These are phyloP conservation scores for Megaceryle torquata DNA, from an alignment of 2,113 vertebrate genomes.

Conservation along the genomic window DNA sequence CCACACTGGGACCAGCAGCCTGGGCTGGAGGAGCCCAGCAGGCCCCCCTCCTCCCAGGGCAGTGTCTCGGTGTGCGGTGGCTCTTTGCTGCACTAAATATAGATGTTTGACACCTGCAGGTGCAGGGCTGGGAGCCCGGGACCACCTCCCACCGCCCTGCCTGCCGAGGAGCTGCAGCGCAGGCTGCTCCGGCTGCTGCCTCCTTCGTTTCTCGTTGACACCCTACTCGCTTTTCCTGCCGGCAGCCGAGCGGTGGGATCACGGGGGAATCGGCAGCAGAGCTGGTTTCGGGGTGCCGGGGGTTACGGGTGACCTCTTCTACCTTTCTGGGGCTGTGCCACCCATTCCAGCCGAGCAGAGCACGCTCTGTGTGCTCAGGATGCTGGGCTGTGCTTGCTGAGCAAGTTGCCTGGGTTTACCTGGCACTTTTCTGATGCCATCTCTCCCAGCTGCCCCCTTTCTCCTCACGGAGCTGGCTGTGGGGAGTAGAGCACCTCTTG, in stretches of 20 bases:
- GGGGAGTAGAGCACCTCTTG: not conserved
- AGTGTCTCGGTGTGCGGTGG: not conserved
- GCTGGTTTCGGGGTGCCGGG: not conserved
- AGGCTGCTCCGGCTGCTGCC: not conserved
- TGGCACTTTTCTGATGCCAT: not conserved
- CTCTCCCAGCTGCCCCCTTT: not conserved
- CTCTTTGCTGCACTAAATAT: not conserved
- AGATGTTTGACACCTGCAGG: constrained; percentile 43
- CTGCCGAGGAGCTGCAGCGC: not conserved
- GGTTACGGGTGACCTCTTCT: rapidly evolving
- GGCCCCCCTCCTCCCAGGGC: not conserved
- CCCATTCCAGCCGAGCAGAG: rapidly evolving
- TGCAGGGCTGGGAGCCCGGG: not conserved
- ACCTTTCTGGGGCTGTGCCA: rapidly evolving
- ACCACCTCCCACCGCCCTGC: not conserved
- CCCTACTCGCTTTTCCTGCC: constrained; percentile 45
- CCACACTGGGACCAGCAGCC: not conserved
- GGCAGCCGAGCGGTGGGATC: rapidly evolving
- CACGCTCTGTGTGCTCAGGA: not conserved
- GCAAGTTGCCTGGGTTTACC: not conserved
- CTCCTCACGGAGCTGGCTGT: not conserved
- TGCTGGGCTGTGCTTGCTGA: not conserved
- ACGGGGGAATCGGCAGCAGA: rapidly evolving
- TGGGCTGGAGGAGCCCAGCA: not conserved
- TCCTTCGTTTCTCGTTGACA: constrained; percentile 59